Percentiles rank a stretch among this genome's conserved stretches.
These are phyloP conservation scores for Strigamia crassipes DNA, from an alignment of 2,888 invertebrate genomes.

Conservation along the genomic window DNA sequence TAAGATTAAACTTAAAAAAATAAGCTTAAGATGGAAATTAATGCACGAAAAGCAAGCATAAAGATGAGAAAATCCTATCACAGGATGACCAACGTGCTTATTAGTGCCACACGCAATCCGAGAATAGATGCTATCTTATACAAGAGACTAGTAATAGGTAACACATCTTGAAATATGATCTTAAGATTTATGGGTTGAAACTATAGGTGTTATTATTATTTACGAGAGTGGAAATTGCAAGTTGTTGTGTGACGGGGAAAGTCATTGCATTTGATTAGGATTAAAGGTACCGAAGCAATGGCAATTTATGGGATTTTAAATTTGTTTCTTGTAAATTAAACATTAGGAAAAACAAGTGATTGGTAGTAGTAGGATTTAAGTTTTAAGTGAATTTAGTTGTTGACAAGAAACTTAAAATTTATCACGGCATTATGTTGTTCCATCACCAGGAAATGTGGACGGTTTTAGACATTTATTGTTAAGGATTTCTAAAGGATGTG, in stretches of 20 bases:
- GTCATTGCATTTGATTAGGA: neutral
- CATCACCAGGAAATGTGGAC: neutral
- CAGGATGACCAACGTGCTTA: neutral
- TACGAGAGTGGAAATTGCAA: constrained; percentile 1
- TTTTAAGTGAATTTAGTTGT: neutral
- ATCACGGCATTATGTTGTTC: neutral
- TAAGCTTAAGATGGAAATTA: neutral
- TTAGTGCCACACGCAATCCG: neutral
- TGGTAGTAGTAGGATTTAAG: neutral
- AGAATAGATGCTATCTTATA: neutral
- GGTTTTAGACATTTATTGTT: too few relatives aligned
- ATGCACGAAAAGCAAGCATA: neutral
- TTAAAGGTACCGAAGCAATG: neutral
- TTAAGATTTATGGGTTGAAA: constrained; percentile 2
- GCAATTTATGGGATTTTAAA: neutral
- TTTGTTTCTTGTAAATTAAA: constrained; percentile 3
- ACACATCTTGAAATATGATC: neutral
- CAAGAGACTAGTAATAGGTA: neutral
- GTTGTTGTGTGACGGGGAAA: neutral
- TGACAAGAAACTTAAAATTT: neutral
- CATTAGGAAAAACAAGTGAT: neutral
- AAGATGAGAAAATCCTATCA: constrained; percentile 1
- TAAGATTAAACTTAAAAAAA: neutral
- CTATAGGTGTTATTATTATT: constrained; percentile 14
- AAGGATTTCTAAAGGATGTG: too few relatives aligned